A percentile compares a stretch with the other conserved stretches of the same genome.
Evolutionary conservation across 2,888 invertebrate species (phyloP).

Genomic region (Metellina segmentata): DNA sequence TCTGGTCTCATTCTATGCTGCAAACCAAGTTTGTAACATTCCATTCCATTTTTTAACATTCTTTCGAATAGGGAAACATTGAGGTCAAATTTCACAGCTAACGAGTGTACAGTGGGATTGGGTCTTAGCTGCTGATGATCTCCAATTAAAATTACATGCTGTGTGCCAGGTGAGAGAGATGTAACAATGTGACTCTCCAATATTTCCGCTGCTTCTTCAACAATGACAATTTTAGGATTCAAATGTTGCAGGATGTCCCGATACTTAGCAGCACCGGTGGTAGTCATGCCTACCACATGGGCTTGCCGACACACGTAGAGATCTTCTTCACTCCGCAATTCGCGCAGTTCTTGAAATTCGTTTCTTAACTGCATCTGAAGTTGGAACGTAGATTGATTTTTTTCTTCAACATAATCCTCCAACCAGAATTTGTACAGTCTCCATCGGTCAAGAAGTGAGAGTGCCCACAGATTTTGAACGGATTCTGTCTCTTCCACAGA

Average conservation of each 20-base stretch:
- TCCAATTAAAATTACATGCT: constrained; percentile 90
- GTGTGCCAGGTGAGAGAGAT: constrained; percentile 86
- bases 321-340: constrained; percentile 68
- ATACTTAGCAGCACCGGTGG: constrained; percentile 87
- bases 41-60: constrained; percentile 79
- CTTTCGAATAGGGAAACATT: constrained; percentile 81
- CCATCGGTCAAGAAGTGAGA: constrained; percentile 46
- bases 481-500: constrained; percentile 16
- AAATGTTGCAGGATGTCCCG: constrained; percentile 85
- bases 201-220: constrained; percentile 95
- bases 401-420: constrained; percentile 21
- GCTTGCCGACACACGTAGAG: constrained; percentile 30
- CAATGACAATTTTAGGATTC: constrained; percentile 85
- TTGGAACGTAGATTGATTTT: constrained; percentile 6
- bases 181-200: constrained; percentile 91
- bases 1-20: constrained; percentile 82
- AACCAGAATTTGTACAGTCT: constrained; percentile 71
- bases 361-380: constrained; percentile 31
- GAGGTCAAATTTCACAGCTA: constrained; percentile 81
- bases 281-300: constrained; percentile 87
- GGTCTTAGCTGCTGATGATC: constrained; percentile 83
- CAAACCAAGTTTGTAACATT: constrained; percentile 79
- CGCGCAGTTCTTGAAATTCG: constrained; percentile 35
- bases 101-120: constrained; percentile 80
- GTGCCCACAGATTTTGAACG: constrained; percentile 42